A percentile compares a stretch with the other conserved stretches of the same genome.
These are phyloP conservation scores for Molanna angustata DNA, from an alignment of 2,888 invertebrate genomes.

Conservation along the genomic window DNA sequence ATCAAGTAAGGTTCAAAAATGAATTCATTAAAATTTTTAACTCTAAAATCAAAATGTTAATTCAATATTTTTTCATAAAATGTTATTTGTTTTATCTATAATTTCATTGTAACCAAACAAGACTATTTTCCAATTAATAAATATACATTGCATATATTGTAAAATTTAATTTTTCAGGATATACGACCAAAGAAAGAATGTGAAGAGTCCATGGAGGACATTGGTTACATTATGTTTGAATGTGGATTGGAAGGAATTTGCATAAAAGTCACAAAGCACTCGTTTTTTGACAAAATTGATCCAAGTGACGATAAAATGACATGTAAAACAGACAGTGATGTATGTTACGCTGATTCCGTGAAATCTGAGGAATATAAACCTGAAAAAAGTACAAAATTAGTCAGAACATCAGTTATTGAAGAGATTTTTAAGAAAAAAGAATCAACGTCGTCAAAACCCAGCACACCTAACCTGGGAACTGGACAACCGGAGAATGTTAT, in stretches of 20 bases:
- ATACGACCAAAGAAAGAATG: conserved; percentile 14
- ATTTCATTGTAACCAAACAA: too few relatives aligned
- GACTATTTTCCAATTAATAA: too few relatives aligned
- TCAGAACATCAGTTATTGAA: conserved; percentile 47
- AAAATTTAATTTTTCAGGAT: conserved; percentile 25
- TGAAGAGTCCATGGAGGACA: conserved; percentile 51
- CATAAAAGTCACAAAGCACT: conserved; percentile 70
- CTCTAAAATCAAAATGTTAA: too few relatives aligned
- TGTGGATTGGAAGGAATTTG: conserved; percentile 90
- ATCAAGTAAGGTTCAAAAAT: too few relatives aligned
- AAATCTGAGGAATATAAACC: conserved; percentile 50
- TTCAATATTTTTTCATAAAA: too few relatives aligned
- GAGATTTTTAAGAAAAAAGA: conserved; percentile 54
- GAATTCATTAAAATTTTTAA: too few relatives aligned
- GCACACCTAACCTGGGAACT: conserved; percentile 56
- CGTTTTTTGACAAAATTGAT: conserved; percentile 72
- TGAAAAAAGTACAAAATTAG: conserved; percentile 37
- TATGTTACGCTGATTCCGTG: conserved; percentile 48
- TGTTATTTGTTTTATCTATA: too few relatives aligned
- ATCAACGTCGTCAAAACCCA: conserved; percentile 56
- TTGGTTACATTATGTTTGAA: conserved; percentile 96
- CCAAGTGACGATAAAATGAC: conserved; percentile 57
- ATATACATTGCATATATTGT: too few relatives aligned
- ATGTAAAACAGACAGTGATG: conserved; percentile 43
- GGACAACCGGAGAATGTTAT: conserved; percentile 36